Conservation (phyloP, 2,797 vertebrate genomes). For the Parauchenoglanis punctatus region DNA sequence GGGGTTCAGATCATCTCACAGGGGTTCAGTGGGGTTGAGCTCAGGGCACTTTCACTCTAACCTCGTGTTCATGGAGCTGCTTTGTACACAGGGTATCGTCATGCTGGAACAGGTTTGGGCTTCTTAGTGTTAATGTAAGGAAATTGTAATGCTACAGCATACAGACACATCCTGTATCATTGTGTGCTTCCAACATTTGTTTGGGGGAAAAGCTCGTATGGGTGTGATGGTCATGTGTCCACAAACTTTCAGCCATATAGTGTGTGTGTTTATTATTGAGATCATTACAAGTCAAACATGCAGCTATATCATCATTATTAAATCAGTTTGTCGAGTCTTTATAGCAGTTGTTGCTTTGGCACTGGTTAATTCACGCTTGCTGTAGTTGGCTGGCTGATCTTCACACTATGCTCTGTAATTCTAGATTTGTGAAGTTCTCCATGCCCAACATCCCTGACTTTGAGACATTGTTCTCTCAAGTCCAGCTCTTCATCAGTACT, state of each 20-base stretch:
- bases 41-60: neutral
- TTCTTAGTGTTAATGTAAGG: neutral
- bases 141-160: neutral
- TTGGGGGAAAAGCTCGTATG: neutral
- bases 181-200: neutral
- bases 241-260: neutral
- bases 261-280: neutral
- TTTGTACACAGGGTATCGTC: neutral
- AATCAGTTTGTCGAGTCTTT: neutral
- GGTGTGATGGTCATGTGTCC: neutral
- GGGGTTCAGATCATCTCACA: no score
- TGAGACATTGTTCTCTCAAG: conserved; percentile 97
- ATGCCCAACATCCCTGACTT: conserved; percentile 99
- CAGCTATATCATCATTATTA: neutral
- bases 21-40: neutral
- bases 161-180: neutral
- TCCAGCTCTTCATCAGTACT: conserved; percentile 99
- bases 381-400: neutral
- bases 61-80: neutral
- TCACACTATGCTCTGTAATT: neutral
- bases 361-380: neutral
- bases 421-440: conserved; percentile 99
- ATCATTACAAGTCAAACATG: neutral
- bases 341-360: neutral
- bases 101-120: neutral